Base-by-base conservation (phyloP, 2,888 invertebrate genomes). In the Teleiodes luculella region DNA sequence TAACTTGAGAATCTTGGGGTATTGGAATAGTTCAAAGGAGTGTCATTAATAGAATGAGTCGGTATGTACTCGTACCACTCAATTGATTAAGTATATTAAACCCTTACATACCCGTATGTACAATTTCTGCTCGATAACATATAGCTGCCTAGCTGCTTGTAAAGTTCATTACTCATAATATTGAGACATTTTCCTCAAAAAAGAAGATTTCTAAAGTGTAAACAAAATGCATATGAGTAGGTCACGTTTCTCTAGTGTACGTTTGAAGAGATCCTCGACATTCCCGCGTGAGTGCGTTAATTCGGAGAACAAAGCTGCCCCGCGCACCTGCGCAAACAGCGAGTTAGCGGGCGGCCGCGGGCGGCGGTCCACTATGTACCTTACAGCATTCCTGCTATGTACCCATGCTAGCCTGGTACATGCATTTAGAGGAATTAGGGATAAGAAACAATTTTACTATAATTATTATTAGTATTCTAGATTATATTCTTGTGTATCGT, bases 281-380 rank as follows among this genome's bases (percentile, higher is more conserved):
- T 77, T 74, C 72, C 70, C 68, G 59, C 68, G 59, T 53, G 62
- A 67, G 67, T 66, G 75, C 77, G 86, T 80, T 88, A 88, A 89
- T 87, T 84, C 76, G 60, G 69, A 83, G 83, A 86, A 84, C 86
- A 86, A 88, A 86, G 86, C 67, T 73, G 74, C 72, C 28, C 39
- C 39, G 43, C 13, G 77, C 89, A 88, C 86, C 86, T 87, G 87
- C 77, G 74, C 83, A 85, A 86, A 88, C 83, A 86, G 68, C 69
- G 70, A 76, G 76, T 80, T 80, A 82, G 76, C 78, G 69, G 14
- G 24, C 24, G 24, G 24, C 3, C 24, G 3, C 24, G 24, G n/a
- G 24, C 24, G 24, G 3, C 24, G 3, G 3, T 6, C 3, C 5
- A 8, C 41, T 41, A 14, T 6, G 41, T 14, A 20, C 20, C 51